A percentile compares a stretch with the other conserved stretches of the same genome.
These are phyloP conservation scores for Bombus waltoni DNA, from an alignment of 1,140 invertebrate species.

Conservation along the genomic window DNA sequence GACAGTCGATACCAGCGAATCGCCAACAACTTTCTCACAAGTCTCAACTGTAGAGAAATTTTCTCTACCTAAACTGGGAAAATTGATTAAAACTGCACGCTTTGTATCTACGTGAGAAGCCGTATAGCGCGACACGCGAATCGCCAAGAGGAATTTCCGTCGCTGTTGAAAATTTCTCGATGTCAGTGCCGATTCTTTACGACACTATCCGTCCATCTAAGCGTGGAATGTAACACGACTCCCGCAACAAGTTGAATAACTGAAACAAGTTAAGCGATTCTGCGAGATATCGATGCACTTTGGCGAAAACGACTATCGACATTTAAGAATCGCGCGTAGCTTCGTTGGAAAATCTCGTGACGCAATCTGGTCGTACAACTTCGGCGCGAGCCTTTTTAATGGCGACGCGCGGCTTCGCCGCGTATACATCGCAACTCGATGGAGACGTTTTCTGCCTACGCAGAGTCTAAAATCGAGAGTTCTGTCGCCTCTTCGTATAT, in stretches of 20 bases:
- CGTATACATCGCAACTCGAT: neutral
- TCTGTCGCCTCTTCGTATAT: neutral
- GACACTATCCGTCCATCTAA: no score
- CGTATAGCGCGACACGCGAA: no score
- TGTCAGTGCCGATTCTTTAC: neutral
- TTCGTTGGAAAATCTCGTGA: neutral
- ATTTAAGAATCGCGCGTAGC: neutral
- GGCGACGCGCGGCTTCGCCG: no score
- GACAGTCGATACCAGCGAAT: neutral
- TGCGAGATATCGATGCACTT: neutral
- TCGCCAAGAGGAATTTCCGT: neutral
- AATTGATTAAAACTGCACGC: neutral
- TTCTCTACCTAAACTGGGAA: neutral
- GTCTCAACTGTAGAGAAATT: neutral
- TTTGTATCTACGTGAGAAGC: no score
- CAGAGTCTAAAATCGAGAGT: neutral
- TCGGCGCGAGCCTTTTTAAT: neutral
- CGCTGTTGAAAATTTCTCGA: neutral
- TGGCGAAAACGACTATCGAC: neutral
- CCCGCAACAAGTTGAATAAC: neutral
- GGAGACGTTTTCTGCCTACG: neutral
- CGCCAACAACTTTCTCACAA: neutral
- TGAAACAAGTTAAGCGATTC: neutral
- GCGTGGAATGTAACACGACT: neutral
- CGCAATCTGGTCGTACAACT: neutral